Evolutionary conservation across 2,797 vertebrate species (phyloP).

Genomic region (Parambassis ranga): DNA sequence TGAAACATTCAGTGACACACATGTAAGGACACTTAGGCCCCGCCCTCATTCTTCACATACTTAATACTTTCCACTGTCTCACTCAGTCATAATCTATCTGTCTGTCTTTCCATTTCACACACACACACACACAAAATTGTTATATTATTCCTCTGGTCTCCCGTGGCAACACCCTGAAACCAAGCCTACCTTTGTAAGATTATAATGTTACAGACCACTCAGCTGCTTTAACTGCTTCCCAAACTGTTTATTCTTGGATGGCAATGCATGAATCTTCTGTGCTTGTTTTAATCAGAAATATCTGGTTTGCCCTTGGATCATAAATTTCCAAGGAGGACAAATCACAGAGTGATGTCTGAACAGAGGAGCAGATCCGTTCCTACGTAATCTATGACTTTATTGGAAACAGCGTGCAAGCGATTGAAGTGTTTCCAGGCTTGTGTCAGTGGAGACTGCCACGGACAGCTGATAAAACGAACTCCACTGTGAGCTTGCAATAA

Average conservation of each 20-base stretch:
- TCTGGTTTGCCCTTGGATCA: slow-evolving; percentile 50
- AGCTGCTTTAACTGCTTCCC: slow-evolving; percentile 35
- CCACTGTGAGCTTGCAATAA: slow-evolving; percentile 6
- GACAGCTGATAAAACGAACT: slow-evolving; percentile 48
- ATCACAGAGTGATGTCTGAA: slow-evolving; percentile 57
- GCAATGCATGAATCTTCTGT: slow-evolving; percentile 34
- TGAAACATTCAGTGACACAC: slow-evolving; percentile 16
- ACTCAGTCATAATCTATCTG: slow-evolving; percentile 16
- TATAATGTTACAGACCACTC: slow-evolving; percentile 42
- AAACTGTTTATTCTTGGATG: slow-evolving; percentile 63
- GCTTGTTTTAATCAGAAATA: slow-evolving; percentile 64
- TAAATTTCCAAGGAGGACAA: slow-evolving; percentile 52
- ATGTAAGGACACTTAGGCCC: slow-evolving; percentile 39
- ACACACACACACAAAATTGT: slow-evolving; percentile 15
- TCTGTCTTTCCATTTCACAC: slow-evolving; percentile 22
- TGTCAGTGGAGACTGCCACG: slow-evolving; percentile 24
- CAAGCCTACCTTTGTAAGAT: slow-evolving; percentile 35
- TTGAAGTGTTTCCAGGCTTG: slow-evolving; percentile 57
- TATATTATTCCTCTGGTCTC: slow-evolving; percentile 27
- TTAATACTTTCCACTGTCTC: slow-evolving; percentile 57
- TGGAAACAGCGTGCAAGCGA: slow-evolving; percentile 56
- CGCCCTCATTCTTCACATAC: slow-evolving; percentile 60
- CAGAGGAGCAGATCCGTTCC: slow-evolving; percentile 43
- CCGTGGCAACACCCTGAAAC: slow-evolving; percentile 32
- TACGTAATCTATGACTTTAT: slow-evolving; percentile 50